phyloP scores from a whole-genome alignment of 2,888 invertebrate genomes.

The Tetranychus piercei region DNA sequence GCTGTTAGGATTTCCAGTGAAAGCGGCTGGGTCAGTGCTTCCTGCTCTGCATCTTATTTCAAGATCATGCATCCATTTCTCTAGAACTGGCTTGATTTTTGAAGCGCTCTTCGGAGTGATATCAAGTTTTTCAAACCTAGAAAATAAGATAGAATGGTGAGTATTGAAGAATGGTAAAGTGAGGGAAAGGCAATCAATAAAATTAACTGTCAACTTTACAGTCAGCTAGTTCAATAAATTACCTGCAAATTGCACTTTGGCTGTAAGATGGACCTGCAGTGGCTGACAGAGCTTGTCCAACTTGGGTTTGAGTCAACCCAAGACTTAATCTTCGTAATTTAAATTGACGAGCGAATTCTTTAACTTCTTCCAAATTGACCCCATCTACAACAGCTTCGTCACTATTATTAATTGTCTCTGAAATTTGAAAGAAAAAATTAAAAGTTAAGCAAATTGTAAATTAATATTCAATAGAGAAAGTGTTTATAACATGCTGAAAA shows the following conservation, averaged over 20 bases:
- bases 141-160: slow-evolving; percentile 28
- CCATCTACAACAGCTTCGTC: slow-evolving; percentile 87
- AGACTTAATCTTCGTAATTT: slow-evolving; percentile 77
- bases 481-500: background rate
- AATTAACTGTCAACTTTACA: slow-evolving; percentile 1
- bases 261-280: slow-evolving; percentile 96
- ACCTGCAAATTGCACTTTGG: slow-evolving; percentile 99
- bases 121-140: slow-evolving; percentile 95
- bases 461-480: background rate
- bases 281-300: slow-evolving; percentile 84
- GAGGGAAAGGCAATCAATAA: background rate
- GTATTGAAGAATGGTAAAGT: slow-evolving; percentile 5
- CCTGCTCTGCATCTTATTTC: slow-evolving; percentile 80
- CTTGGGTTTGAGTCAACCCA: slow-evolving; percentile 88
- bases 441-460: background rate
- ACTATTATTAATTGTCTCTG: slow-evolving; percentile 64
- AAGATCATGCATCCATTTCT: slow-evolving; percentile 96
- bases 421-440: background rate
- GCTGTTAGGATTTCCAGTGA: slow-evolving; percentile 85
- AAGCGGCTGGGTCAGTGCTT: slow-evolving; percentile 80
- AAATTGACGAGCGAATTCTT: slow-evolving; percentile 93
- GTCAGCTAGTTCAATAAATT: slow-evolving; percentile 30
- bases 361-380: slow-evolving; percentile 89
- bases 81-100: slow-evolving; percentile 95
- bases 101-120: slow-evolving; percentile 98